Base-by-base conservation (phyloP, 2,888 invertebrate genomes). In the Oscheius sp. region DNA sequence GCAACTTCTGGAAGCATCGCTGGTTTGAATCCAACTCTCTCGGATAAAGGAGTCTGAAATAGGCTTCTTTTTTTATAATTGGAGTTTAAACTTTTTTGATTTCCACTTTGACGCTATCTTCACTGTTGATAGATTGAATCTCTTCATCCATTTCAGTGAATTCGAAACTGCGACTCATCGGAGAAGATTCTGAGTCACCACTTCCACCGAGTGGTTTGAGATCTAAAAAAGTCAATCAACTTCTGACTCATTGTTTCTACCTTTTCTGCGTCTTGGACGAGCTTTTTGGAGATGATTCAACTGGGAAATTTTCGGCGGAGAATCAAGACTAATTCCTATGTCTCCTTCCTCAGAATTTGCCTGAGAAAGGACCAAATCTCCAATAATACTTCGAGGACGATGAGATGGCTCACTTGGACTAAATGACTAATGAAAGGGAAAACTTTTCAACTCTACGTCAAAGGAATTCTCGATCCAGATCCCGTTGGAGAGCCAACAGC, bases 1-100 rank as follows among this genome's bases (percentile, higher is more conserved):
- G 70, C 48, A 4, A 67, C 69, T n/a, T 76, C 76, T n/a, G 78
- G 78, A 4, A 76, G 53, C 78, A 78, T 76, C 1, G 78, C 78
- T 3, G 73, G 42, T 2, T 75, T 66, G 31, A 65, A 69, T 15
- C 57, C 57, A 5, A 52, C 12, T 29, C 69, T 53, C n/a, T 71
- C 71, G 12, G 61, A 61, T 8, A 69, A 58, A 20, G 55, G 55
- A 6, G 65, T 27, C 71, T 71, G 37, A 27, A 71, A 5, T 3
- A 20, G 15, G 23, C 37, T 25, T 15, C 12, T 34, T 33, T n/a
- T n/a, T 31, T 17, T 6, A 17, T 15, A 17, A 27, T 15, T 29
- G 15, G 42, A 37, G 31, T 20, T 15, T 17, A 6, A 15, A 64
- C 64, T 37, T 64, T 64, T 48, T 64, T 61, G 2, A 31, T 15